Evolutionary conservation across 1,140 invertebrate genomes (phyloP).

Genomic region (Leptinotarsa defecta): DNA sequence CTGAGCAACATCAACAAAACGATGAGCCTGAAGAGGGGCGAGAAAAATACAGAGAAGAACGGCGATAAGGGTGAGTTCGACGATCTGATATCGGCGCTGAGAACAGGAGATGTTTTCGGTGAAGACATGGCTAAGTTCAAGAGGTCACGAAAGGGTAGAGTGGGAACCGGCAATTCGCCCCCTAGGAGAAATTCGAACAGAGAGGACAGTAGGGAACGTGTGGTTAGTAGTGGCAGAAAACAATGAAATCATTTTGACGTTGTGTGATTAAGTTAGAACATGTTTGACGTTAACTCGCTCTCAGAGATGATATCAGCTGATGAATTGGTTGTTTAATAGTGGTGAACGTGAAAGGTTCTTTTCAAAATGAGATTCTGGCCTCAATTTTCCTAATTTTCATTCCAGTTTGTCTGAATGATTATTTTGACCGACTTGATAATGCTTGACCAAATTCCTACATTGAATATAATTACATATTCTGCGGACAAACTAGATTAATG

Average conservation of each 20-base stretch:
- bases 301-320: too few species aligned
- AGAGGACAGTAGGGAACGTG: slow-evolving; percentile 73
- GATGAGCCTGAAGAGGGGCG: slow-evolving; percentile 49
- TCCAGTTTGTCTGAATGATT: too few species aligned
- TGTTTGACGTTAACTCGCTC: too few species aligned
- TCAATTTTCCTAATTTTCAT: too few species aligned
- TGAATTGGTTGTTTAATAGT: background rate
- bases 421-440: too few species aligned
- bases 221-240: slow-evolving; percentile 52
- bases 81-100: slow-evolving; percentile 91
- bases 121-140: slow-evolving; percentile 95
- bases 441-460: too few species aligned
- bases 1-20: slow-evolving; percentile 62
- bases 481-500: too few species aligned
- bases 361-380: background rate
- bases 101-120: slow-evolving; percentile 96
- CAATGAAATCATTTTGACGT: slow-evolving; percentile 41
- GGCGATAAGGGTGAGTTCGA: slow-evolving; percentile 91
- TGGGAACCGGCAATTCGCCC: slow-evolving; percentile 67
- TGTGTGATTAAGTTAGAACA: too few species aligned
- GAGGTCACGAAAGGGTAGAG: slow-evolving; percentile 69
- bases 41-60: slow-evolving; percentile 49
- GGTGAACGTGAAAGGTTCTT: background rate
- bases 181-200: slow-evolving; percentile 65
- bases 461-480: too few species aligned